Evolutionary conservation across 2,888 invertebrate species (phyloP), one percentile per base, ranked within the genome.

Genomic region (Heliothis peltigera): DNA sequence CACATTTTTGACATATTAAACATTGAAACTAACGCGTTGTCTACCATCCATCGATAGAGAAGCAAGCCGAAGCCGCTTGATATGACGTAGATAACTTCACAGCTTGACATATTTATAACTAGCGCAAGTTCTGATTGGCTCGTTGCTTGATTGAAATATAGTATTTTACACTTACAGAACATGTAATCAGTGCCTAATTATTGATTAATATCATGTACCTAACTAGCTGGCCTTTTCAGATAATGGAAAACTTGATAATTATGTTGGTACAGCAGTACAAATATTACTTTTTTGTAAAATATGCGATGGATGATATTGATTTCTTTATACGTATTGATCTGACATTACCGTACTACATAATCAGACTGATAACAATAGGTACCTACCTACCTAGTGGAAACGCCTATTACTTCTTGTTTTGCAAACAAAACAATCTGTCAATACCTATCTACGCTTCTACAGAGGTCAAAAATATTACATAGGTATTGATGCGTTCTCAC

Each of bases 41-140:
- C n/a, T n/a, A 32, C 32, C 12, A 32, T 32, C 3, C 66, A 39
- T 39, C n/a, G n/a, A 39, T 5, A 8, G 32, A 32, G 39, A 39
- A 15, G 39, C 39, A 10, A 32, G 32, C 10, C 32, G 32, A 10
- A 12, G n/a, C n/a, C 3, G 32, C 32, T 39, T 39, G 39, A 10
- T n/a, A 39, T 39, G 39, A 39, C 39, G 39, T 39, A 39, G 39
- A 4, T 6, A 25, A 6, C 25, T n/a, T n/a, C 25, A 25, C 25
- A 39, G 39, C 15, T 3, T 39, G 32, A 39, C 15, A n/a, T n/a
- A 39, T 54, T 54, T 70, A 28, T 60, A 59, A 12, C 22, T 70
- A 54, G 39, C 53, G 60, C 61, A 56, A 59, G 48, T 46, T 63
- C 67, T 60, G 62, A 75, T 64, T 73, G 65, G 57, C 39, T 48